Evolutionary conservation across 2,888 invertebrate genomes (phyloP).

Genomic region (Lutraria lutraria): DNA sequence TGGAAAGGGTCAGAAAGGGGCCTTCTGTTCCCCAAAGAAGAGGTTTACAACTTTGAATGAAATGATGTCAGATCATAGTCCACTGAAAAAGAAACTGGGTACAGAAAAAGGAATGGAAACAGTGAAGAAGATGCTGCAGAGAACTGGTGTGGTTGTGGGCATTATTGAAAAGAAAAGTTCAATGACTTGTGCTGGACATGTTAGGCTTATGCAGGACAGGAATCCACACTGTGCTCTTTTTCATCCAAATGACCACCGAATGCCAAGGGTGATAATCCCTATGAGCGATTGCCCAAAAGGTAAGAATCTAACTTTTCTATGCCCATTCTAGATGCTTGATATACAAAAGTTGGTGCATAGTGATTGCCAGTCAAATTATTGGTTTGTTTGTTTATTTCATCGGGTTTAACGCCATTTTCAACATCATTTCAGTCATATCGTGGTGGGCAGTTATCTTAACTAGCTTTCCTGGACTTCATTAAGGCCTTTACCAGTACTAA

Average conservation of each 20-base stretch:
- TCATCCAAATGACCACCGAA: conserved; percentile 92
- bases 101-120: conserved; percentile 53
- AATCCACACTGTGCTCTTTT: conserved; percentile 90
- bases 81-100: conserved; percentile 73
- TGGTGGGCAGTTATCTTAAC: too few relatives aligned
- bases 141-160: conserved; percentile 90
- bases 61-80: conserved; percentile 71
- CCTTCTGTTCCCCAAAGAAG: conserved; percentile 37
- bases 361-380: too few relatives aligned
- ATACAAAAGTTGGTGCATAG: too few relatives aligned
- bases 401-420: too few relatives aligned
- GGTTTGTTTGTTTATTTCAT: too few relatives aligned
- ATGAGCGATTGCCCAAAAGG: conserved; percentile 89
- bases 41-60: conserved; percentile 74
- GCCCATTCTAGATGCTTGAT: too few relatives aligned
- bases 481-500: too few relatives aligned
- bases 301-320: conserved; percentile 53
- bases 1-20: conserved; percentile 23
- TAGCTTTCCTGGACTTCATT: too few relatives aligned
- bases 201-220: conserved; percentile 89
- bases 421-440: too few relatives aligned
- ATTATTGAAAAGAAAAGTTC: conserved; percentile 92
- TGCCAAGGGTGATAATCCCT: conserved; percentile 93
- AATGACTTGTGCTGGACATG: conserved; percentile 91
- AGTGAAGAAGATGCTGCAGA: conserved; percentile 85